phyloP scores from a whole-genome alignment of 2,113 vertebrate species.

The Struthidea cinerea region DNA sequence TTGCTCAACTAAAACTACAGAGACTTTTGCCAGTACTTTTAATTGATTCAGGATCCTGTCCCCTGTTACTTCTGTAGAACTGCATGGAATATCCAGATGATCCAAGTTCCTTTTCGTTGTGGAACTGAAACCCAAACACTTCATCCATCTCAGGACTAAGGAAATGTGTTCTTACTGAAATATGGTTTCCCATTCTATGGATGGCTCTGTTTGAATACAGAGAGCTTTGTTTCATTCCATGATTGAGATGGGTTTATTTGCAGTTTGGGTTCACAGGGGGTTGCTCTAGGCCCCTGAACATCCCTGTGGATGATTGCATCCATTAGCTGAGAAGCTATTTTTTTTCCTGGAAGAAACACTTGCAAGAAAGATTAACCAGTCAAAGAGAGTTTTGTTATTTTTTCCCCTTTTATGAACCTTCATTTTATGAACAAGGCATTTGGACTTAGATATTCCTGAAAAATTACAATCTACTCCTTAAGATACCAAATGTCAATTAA shows the following conservation, averaged over 20 bases:
- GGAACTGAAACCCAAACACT: background rate
- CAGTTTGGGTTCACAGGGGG: background rate
- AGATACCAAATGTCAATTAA: constrained; percentile 7
- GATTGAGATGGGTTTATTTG: background rate
- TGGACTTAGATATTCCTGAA: background rate
- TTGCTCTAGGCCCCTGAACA: background rate
- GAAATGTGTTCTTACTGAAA: background rate
- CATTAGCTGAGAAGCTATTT: background rate
- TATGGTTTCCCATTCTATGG: background rate
- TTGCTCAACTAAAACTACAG: background rate
- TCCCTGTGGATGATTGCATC: background rate
- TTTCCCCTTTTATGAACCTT: background rate
- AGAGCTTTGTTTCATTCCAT: background rate
- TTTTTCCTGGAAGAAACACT: background rate
- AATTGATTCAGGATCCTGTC: background rate
- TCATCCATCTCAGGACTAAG: background rate
- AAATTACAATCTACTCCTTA: background rate
- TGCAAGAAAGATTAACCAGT: background rate
- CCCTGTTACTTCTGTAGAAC: background rate
- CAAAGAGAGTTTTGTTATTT: background rate
- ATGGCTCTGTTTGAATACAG: background rate
- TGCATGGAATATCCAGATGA: background rate
- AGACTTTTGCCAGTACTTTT: background rate
- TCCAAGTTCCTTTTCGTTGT: background rate
- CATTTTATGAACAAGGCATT: background rate